phyloP scores from a whole-genome alignment of 35 echinoderm and acorn worm genomes.

The Lytechinus pictus region DNA sequence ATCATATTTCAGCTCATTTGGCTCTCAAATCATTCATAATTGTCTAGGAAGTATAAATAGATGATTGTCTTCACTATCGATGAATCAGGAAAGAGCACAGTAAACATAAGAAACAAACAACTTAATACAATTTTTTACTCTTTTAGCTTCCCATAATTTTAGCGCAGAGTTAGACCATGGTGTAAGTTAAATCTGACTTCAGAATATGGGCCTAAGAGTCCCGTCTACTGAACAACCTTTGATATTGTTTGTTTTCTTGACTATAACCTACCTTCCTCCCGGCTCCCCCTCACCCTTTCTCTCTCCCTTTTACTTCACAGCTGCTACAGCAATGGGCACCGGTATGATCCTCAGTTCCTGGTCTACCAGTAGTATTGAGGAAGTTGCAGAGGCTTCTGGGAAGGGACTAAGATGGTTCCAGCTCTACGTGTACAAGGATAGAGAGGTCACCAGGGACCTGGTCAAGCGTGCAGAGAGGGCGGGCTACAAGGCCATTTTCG shows the following conservation, averaged over 20 bases:
- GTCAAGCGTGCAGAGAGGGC: constrained; percentile 81
- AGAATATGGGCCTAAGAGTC: no score
- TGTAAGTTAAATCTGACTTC: no score
- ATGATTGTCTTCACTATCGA: no score
- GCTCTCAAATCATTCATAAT: no score
- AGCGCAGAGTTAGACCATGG: no score
- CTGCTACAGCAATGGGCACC: constrained; percentile 65
- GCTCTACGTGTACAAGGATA: constrained; percentile 80
- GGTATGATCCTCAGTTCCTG: constrained; percentile 82
- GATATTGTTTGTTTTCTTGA: neutral
- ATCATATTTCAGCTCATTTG: no score
- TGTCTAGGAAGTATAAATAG: no score
- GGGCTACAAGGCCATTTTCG: constrained; percentile 84
- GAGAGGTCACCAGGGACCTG: constrained; percentile 58
- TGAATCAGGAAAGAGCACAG: no score
- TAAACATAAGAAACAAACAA: no score
- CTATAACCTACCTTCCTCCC: neutral
- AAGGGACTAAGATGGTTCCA: constrained; percentile 87
- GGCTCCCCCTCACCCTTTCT: neutral
- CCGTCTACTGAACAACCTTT: neutral
- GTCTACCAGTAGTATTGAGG: constrained; percentile 83
- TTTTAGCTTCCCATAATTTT: no score
- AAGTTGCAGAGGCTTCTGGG: constrained; percentile 71
- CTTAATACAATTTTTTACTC: no score
- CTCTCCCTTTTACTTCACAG: constrained; percentile 41